These are phyloP conservation scores for Aurelia coerulea DNA, from an alignment of 30 jellyfish, hydroid and myxozoan species.

Conservation along the genomic window DNA sequence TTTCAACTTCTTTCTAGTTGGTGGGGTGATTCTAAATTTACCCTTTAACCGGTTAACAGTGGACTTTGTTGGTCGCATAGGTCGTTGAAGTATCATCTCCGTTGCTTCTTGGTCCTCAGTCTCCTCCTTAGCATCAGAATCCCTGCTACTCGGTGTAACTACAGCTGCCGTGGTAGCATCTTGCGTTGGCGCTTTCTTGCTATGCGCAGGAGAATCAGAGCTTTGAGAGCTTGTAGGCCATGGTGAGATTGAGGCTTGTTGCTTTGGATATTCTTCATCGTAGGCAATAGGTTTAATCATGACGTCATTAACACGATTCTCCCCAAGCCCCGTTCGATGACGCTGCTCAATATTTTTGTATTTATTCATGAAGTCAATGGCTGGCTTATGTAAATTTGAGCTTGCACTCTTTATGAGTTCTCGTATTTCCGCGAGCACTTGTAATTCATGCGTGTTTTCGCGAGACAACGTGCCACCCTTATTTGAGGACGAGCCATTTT, in stretches of 20 bases:
- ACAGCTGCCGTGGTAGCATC: no score
- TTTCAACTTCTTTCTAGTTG: constrained; percentile 3
- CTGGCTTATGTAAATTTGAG: constrained; percentile 42
- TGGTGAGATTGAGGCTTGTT: not conserved
- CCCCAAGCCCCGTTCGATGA: constrained; percentile 68
- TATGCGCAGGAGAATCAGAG: not conserved
- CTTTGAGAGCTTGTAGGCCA: constrained; percentile 26
- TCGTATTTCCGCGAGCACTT: constrained; percentile 62
- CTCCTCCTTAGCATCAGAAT: no score
- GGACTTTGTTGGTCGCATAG: constrained; percentile 23
- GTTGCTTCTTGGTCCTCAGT: no score
- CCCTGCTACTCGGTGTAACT: no score
- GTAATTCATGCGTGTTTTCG: constrained; percentile 51
- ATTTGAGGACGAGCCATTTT: not conserved
- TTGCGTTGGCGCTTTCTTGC: no score
- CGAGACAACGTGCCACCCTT: constrained; percentile 32
- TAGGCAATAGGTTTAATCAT: constrained; percentile 41
- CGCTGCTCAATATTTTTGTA: constrained; percentile 44
- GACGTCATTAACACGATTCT: constrained; percentile 61
- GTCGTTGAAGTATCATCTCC: no score
- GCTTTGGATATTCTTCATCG: constrained; percentile 60
- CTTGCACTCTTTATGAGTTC: constrained; percentile 65
- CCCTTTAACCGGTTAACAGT: not conserved
- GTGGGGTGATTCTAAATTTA: constrained; percentile 19
- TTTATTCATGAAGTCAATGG: constrained; percentile 5